Conservation (phyloP, 23 tunicate genomes). For the Oikopleura albicans region DNA sequence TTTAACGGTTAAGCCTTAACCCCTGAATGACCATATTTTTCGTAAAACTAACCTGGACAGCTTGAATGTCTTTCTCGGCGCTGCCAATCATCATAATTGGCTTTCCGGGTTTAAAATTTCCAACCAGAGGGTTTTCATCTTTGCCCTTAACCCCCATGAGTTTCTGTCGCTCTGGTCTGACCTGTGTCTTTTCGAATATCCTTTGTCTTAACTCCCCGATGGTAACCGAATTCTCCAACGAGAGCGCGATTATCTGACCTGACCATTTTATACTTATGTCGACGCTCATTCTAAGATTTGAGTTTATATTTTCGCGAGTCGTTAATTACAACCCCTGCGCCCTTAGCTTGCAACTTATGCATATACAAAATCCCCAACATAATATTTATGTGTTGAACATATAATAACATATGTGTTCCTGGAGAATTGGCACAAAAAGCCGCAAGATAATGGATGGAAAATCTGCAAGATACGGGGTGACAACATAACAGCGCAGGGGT, state of each 20-base stretch:
- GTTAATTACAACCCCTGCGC: too few relatives aligned
- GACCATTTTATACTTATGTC: slow-evolving; percentile 49
- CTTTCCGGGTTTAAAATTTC: not conserved
- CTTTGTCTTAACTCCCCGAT: slow-evolving; percentile 34
- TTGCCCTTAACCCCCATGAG: slow-evolving; percentile 41
- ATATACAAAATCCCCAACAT: too few relatives aligned
- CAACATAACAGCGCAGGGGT: too few relatives aligned
- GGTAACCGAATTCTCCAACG: not conserved
- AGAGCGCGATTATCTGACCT: slow-evolving; percentile 25
- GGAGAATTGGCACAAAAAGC: too few relatives aligned
- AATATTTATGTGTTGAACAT: too few relatives aligned
- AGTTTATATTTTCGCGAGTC: too few relatives aligned
- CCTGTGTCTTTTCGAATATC: slow-evolving; percentile 34
- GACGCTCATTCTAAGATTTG: slow-evolving; percentile 16
- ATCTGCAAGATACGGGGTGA: too few relatives aligned
- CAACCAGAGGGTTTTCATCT: slow-evolving; percentile 20
- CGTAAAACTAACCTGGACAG: slow-evolving; percentile 3
- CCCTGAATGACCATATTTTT: too few relatives aligned
- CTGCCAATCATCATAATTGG: slow-evolving; percentile 73
- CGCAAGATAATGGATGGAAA: too few relatives aligned
- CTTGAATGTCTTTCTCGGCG: slow-evolving; percentile 34
- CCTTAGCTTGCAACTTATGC: too few relatives aligned
- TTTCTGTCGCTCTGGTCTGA: slow-evolving; percentile 49
- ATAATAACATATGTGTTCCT: too few relatives aligned
- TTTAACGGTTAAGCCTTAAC: too few relatives aligned